Percentiles rank a stretch among this genome's conserved stretches.
Conservation (phyloP, 2,888 invertebrate genomes). For the Isoperla grammatica region DNA sequence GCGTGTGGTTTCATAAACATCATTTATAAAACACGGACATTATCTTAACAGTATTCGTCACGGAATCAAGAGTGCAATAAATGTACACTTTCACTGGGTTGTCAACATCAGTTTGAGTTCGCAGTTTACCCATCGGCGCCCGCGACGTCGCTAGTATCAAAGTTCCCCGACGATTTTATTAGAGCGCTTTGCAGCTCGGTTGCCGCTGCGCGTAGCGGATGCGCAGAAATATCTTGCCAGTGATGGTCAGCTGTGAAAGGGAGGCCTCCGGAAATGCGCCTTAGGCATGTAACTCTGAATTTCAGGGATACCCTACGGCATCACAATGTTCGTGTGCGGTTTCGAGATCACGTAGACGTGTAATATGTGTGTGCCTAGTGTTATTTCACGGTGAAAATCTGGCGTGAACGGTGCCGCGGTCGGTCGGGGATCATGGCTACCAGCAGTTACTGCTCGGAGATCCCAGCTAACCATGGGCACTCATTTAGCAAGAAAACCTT, state of each 20-base stretch:
- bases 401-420: slow-evolving; percentile 54
- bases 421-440: slow-evolving; percentile 55
- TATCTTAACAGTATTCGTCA: too few relatives aligned
- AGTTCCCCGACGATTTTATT: slow-evolving; percentile 6
- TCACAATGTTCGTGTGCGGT: slow-evolving; percentile 53
- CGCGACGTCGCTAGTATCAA: slow-evolving; percentile 13
- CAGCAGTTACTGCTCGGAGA: slow-evolving; percentile 46
- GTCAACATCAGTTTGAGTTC: too few relatives aligned
- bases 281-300: slow-evolving; percentile 40
- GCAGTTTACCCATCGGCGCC: slow-evolving; percentile 1
- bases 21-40: too few relatives aligned
- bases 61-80: too few relatives aligned
- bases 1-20: too few relatives aligned
- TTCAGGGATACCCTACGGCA: slow-evolving; percentile 43
- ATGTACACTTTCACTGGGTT: too few relatives aligned
- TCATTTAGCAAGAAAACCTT: slow-evolving; percentile 99
- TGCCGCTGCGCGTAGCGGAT: slow-evolving; percentile 23
- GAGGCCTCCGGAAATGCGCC: slow-evolving; percentile 41
- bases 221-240: slow-evolving; percentile 25
- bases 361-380: slow-evolving; percentile 44
- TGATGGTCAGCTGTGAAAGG: slow-evolving; percentile 39
- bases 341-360: slow-evolving; percentile 55
- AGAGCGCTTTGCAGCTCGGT: slow-evolving; percentile 14
- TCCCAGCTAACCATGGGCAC: slow-evolving; percentile 72
- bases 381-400: slow-evolving; percentile 56